These are phyloP conservation scores for Acronicta alni DNA, from an alignment of 2,888 invertebrate species.

Conservation along the genomic window DNA sequence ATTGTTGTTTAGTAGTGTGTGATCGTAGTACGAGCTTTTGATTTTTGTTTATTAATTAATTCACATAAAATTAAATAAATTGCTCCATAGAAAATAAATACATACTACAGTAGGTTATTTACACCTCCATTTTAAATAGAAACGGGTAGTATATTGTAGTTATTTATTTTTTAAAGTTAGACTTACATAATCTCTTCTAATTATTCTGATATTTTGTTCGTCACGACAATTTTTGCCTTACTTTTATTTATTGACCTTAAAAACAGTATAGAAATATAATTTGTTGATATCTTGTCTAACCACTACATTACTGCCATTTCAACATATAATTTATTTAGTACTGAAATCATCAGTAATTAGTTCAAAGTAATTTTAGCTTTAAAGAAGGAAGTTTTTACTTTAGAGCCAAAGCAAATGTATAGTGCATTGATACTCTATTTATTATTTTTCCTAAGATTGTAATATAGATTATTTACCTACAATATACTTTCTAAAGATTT, in stretches of 20 bases:
- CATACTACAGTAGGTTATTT: slow-evolving; percentile 29
- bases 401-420: too few relatives aligned
- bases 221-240: neutral
- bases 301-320: slow-evolving; percentile 17
- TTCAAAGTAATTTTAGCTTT: too few relatives aligned
- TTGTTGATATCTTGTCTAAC: slow-evolving; percentile 37
- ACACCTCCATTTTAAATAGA: neutral
- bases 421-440: too few relatives aligned
- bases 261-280: slow-evolving; percentile 23
- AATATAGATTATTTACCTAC: too few relatives aligned
- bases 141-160: neutral
- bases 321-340: too few relatives aligned
- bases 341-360: too few relatives aligned
- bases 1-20: too few relatives aligned
- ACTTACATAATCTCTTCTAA: slow-evolving; percentile 57
- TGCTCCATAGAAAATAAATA: slow-evolving; percentile 8
- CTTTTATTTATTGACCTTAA: too few relatives aligned
- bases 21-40: neutral
- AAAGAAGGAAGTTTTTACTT: too few relatives aligned
- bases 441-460: too few relatives aligned
- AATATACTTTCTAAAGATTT: too few relatives aligned
- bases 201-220: slow-evolving; percentile 25
- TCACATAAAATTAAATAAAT: slow-evolving; percentile 5
- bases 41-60: neutral
- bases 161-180: slow-evolving; percentile 11